phyloP scores from a whole-genome alignment of 2,113 vertebrate genomes.

The Coracopsis vasa region DNA sequence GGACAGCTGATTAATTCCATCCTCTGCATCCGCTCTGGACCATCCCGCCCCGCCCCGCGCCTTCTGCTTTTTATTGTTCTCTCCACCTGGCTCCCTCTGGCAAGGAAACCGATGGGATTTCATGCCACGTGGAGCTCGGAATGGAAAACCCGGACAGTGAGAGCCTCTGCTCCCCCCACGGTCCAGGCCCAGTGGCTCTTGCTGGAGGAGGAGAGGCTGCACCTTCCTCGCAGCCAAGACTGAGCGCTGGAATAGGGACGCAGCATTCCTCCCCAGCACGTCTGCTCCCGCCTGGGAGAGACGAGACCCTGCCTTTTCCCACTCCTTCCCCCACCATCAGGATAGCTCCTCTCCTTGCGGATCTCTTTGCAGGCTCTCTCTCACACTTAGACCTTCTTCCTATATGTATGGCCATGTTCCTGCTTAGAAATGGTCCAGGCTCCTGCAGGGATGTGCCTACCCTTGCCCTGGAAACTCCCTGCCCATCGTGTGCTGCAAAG shows the following conservation, averaged over 20 bases:
- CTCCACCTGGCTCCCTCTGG: constrained; percentile 62
- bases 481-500: neutral
- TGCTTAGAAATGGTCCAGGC: neutral
- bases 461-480: neutral
- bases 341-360: neutral
- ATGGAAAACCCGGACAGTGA: constrained; percentile 21
- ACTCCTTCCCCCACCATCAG: neutral
- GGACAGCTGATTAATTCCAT: constrained; percentile 69
- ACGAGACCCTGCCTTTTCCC: constrained; percentile 4
- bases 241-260: neutral
- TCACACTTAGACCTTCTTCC: neutral
- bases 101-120: constrained; percentile 31
- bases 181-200: constrained; percentile 30
- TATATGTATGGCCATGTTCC: fast-evolving
- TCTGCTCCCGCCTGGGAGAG: constrained; percentile 44
- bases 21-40: constrained; percentile 55
- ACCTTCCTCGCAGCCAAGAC: constrained; percentile 46
- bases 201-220: constrained; percentile 48
- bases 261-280: constrained; percentile 45
- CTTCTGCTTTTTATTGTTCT: constrained; percentile 64
- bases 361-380: neutral
- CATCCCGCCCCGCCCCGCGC: constrained; percentile 23
- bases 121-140: constrained; percentile 28
- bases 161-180: neutral
- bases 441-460: neutral